Evolutionary conservation across 2,113 vertebrate species (phyloP).

Genomic region (Lophotis ruficrista): DNA sequence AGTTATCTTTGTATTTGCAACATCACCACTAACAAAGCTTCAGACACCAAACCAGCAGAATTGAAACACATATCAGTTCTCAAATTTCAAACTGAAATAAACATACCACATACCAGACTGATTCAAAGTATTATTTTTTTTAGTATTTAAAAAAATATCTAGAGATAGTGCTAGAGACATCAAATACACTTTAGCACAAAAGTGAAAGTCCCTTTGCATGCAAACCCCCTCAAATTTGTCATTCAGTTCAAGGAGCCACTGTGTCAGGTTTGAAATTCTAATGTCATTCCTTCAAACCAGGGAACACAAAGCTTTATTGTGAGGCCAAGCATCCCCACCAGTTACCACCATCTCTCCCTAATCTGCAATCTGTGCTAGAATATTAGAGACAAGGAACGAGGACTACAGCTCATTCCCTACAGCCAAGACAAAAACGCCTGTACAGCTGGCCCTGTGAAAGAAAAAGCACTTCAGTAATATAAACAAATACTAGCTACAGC

Average conservation of each 20-base stretch:
- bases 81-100: background rate
- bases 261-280: conserved; percentile 15
- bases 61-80: fast-evolving
- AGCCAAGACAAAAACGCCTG: background rate
- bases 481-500: background rate
- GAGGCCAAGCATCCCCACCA: background rate
- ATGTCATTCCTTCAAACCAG: background rate
- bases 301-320: conserved; percentile 24
- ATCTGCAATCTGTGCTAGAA: background rate
- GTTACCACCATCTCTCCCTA: background rate
- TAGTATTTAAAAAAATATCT: too few relatives aligned
- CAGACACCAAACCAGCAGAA: background rate
- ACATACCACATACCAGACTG: background rate
- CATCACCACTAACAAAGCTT: background rate
- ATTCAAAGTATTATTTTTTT: background rate
- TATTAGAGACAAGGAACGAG: background rate
- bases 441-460: background rate
- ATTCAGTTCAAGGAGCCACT: background rate
- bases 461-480: background rate
- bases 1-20: background rate
- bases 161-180: background rate
- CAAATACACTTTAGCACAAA: background rate
- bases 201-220: background rate
- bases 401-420: background rate
- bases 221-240: background rate